Evolutionary conservation across 1,140 invertebrate species (phyloP), one percentile per base, ranked within the genome.

Genomic region (Armadillidium nasatum): DNA sequence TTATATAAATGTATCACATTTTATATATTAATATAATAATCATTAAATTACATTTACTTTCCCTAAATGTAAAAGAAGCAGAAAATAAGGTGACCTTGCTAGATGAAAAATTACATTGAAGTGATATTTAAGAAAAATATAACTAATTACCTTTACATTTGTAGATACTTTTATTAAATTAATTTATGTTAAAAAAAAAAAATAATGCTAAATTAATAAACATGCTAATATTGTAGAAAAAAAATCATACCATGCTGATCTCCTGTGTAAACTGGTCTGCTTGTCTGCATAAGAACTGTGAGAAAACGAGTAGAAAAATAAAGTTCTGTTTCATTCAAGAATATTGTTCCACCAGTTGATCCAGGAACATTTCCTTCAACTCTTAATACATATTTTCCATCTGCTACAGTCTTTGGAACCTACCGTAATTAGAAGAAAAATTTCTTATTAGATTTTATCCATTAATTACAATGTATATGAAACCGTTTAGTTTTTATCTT

Each of bases 201-300:
- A 33, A 33, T 33, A 33, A 33, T n/a, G n/a, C 1, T 33, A 33
- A 33, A 33, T 33, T 6, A 33, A 6, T 33, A 33, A 33, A 33
- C 6, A 33, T 33, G 33, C 33, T 33, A 33, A 33, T 33, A 33
- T 33, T 33, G 1, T 33, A 33, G 33, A 33, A 33, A 33, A 33
- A 33, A 33, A 33, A 33, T 3, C 33, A 33, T 33, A 33, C 85
- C 84, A 74, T 75, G 82, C 79, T 86, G 85, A 22, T 83, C 83
- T 13, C 83, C 82, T 60, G 83, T 85, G 79, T 86, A 87, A n/a
- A 86, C 83, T 22, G 85, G 82, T 43, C 85, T 81, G 78, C 83
- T 87, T 6, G 86, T 86, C 78, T 87, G 85, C 67, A 87, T 84
- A 11, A 87, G 80, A 50, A 87, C 85, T 67, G 86, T 85, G 0